phyloP scores from a whole-genome alignment of 2,888 invertebrate genomes.

The Ellobium chinense region DNA sequence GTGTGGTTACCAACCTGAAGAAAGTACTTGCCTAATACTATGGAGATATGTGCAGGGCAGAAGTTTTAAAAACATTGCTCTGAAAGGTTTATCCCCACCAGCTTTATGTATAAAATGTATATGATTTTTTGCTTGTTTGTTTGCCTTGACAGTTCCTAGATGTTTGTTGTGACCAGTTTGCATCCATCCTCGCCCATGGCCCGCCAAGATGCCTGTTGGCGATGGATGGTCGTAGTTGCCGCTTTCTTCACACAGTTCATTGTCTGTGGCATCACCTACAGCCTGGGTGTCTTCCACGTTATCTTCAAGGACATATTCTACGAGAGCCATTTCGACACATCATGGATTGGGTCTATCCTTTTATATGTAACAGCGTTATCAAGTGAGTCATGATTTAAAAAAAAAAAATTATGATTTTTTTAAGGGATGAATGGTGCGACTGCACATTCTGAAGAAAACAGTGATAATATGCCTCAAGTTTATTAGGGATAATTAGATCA shows the following conservation, averaged over 20 bases:
- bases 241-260: slow-evolving; percentile 75
- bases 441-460: too few relatives aligned
- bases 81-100: too few relatives aligned
- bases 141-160: slow-evolving; percentile 58
- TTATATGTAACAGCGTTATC: slow-evolving; percentile 71
- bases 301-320: slow-evolving; percentile 69
- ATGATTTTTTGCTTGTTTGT: slow-evolving; percentile 3
- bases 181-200: slow-evolving; percentile 51
- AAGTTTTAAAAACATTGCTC: too few relatives aligned
- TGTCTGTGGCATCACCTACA: slow-evolving; percentile 74
- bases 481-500: too few relatives aligned
- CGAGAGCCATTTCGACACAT: slow-evolving; percentile 70
- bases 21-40: too few relatives aligned
- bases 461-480: too few relatives aligned
- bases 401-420: too few relatives aligned
- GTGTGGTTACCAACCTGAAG: too few relatives aligned
- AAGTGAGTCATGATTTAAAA: slow-evolving; percentile 57
- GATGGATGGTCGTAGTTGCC: slow-evolving; percentile 69
- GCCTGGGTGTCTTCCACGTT: slow-evolving; percentile 72
- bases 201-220: slow-evolving; percentile 57
- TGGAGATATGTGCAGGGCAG: too few relatives aligned
- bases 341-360: slow-evolving; percentile 70
- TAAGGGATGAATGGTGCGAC: too few relatives aligned
- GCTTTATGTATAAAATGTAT: too few relatives aligned
- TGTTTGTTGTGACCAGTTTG: slow-evolving; percentile 65